phyloP scores from a whole-genome alignment of 2,113 vertebrate species.

The Eublepharis macularius region DNA sequence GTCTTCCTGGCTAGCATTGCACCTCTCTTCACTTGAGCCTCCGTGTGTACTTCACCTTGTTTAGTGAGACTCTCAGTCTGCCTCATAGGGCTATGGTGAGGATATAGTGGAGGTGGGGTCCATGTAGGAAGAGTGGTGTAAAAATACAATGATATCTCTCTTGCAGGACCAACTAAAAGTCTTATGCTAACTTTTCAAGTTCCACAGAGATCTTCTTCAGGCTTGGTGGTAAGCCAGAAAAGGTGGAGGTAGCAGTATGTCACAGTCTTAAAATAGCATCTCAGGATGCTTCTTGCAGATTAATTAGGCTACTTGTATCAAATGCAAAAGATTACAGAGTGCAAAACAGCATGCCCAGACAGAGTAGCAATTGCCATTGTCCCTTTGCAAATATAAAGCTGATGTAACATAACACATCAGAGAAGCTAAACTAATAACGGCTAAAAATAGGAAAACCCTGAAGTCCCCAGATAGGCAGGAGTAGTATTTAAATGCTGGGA shows the following conservation, averaged over 20 bases:
- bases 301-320: background rate
- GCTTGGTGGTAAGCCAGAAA: background rate
- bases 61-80: too few species aligned
- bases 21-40: too few species aligned
- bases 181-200: background rate
- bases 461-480: background rate
- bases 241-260: background rate
- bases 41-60: too few species aligned
- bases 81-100: too few species aligned
- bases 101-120: too few species aligned
- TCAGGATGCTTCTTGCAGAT: background rate
- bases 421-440: background rate
- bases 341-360: background rate
- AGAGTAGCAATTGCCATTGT: background rate
- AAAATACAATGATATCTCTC: too few species aligned
- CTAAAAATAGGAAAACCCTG: background rate
- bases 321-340: background rate
- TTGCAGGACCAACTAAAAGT: background rate
- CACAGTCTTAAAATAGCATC: background rate
- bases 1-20: too few species aligned
- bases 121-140: too few species aligned
- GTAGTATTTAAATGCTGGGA: background rate
- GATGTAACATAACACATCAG: background rate
- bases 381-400: background rate
- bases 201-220: background rate